phyloP scores from a whole-genome alignment of 2,113 vertebrate species.

The Potamarius usumacintae region DNA sequence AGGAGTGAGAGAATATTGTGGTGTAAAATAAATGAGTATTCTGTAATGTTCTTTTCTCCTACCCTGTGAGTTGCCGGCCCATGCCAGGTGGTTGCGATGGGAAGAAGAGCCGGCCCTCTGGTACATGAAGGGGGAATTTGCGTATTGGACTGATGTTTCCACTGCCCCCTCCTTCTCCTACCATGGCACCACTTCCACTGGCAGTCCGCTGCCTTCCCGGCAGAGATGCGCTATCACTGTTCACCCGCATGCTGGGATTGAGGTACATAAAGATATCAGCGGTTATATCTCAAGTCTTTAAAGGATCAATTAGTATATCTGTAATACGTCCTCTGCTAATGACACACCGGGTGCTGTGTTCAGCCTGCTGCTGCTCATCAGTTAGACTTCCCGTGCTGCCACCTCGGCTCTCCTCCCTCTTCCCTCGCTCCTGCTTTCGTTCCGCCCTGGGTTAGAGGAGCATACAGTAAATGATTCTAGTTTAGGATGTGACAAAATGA shows the following conservation, averaged over 20 bases:
- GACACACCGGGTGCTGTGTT: conserved; percentile 71
- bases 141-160: conserved; percentile 69
- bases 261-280: conserved; percentile 1
- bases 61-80: conserved; percentile 68
- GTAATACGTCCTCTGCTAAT: not conserved
- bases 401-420: conserved; percentile 68
- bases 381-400: conserved; percentile 75
- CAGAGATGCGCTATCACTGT: conserved; percentile 78
- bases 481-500: not conserved
- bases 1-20: not conserved
- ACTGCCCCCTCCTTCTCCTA: conserved; percentile 27
- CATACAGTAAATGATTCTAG: not conserved
- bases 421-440: conserved; percentile 60
- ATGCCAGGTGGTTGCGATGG: conserved; percentile 64
- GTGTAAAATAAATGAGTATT: not conserved
- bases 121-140: conserved; percentile 63
- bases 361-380: conserved; percentile 66
- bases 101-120: conserved; percentile 50
- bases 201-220: conserved; percentile 72
- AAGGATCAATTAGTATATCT: not conserved
- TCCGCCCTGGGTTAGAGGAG: conserved; percentile 60
- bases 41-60: conserved; percentile 39
- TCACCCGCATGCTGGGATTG: conserved; percentile 74
- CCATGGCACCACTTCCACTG: conserved; percentile 42
- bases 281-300: conserved; percentile 1